Conservation (phyloP, 1,140 invertebrate species). For the Drosophila pandora region DNA sequence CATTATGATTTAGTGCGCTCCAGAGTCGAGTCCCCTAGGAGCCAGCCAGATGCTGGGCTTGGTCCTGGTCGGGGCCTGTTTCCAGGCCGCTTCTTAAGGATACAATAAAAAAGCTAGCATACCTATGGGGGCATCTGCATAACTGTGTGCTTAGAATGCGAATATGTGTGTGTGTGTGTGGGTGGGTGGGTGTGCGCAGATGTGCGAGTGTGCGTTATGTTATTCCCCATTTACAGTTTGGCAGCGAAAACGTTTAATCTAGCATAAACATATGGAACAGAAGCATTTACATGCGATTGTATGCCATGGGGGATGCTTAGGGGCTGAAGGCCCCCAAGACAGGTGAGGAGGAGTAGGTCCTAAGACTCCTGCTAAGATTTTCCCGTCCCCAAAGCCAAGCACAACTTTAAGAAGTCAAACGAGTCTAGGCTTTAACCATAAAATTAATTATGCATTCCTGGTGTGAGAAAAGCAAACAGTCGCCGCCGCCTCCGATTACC, state of each 20-base stretch:
- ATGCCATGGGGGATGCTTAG: slow-evolving; percentile 30
- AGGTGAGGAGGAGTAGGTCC: slow-evolving; percentile 18
- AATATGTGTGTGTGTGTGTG: background rate
- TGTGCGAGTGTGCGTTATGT: slow-evolving; percentile 27
- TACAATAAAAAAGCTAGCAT: slow-evolving; percentile 50
- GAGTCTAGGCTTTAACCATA: slow-evolving; percentile 17
- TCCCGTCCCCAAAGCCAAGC: background rate
- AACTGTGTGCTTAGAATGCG: slow-evolving; percentile 9
- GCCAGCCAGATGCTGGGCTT: slow-evolving; percentile 49
- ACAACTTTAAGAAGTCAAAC: slow-evolving; percentile 18
- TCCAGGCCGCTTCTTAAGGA: slow-evolving; percentile 45
- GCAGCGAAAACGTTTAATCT: slow-evolving; percentile 73
- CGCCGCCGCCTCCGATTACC: slow-evolving; percentile 25
- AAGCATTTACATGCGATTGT: slow-evolving; percentile 38
- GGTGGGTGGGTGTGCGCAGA: background rate
- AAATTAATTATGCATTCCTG: slow-evolving; percentile 44
- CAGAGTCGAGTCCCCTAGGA: slow-evolving; percentile 26
- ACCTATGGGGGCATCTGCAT: slow-evolving; percentile 32
- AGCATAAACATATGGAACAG: slow-evolving; percentile 65
- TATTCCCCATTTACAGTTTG: slow-evolving; percentile 69
- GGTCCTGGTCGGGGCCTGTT: background rate
- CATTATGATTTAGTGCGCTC: slow-evolving; percentile 58
- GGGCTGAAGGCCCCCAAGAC: slow-evolving; percentile 7
- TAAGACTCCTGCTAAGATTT: background rate
- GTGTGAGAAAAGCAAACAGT: slow-evolving; percentile 25